Percentiles rank a stretch among this genome's conserved stretches.
These are phyloP conservation scores for Temnothorax nylanderi DNA, from an alignment of 1,140 invertebrate genomes.

Conservation along the genomic window DNA sequence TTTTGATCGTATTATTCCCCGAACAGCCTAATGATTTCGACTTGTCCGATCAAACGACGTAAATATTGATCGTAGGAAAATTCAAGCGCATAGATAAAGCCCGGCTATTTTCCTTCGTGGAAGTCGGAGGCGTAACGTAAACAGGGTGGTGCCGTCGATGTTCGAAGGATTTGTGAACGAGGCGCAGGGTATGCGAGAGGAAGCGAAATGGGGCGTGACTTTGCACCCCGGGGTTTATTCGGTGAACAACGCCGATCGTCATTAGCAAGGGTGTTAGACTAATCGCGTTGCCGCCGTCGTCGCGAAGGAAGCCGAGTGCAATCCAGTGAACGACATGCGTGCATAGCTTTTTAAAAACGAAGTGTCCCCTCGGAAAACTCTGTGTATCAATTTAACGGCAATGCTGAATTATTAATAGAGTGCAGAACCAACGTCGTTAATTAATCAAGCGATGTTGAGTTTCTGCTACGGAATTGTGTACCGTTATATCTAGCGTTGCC, in stretches of 20 bases:
- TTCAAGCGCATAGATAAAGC: constrained; percentile 25
- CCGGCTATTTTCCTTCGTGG: constrained; percentile 33
- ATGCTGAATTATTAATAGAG: constrained; percentile 16
- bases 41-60: background rate
- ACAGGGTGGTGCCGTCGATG: background rate
- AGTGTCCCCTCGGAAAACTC: background rate
- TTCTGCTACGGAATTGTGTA: background rate
- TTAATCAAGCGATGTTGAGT: constrained; percentile 14
- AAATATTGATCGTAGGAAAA: constrained; percentile 35
- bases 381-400: background rate
- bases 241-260: constrained; percentile 55
- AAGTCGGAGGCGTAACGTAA: constrained; percentile 30
- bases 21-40: constrained; percentile 14
- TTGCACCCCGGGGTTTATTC: constrained; percentile 44
- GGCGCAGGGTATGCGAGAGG: background rate
- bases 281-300: constrained; percentile 11
- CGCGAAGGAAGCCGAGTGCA: background rate
- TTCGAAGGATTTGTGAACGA: constrained; percentile 25
- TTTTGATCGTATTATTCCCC: background rate
- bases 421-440: constrained; percentile 10
- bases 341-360: constrained; percentile 27
- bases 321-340: background rate
- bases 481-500: background rate
- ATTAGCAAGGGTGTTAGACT: constrained; percentile 39
- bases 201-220: constrained; percentile 46